Conservation (phyloP, 2,113 vertebrate species). For the Anthoscopus minutus region DNA sequence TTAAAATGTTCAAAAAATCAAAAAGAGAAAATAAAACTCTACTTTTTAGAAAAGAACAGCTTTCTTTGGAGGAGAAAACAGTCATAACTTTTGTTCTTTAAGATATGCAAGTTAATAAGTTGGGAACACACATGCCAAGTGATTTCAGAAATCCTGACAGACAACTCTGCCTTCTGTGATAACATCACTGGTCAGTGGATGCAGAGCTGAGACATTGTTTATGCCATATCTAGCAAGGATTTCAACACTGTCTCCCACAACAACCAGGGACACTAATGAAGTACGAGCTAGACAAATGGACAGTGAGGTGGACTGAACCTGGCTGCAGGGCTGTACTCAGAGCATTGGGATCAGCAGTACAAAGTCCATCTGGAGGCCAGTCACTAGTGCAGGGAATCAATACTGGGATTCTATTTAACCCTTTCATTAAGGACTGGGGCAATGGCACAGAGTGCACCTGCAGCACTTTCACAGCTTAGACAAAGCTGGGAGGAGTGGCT, state of each 20-base stretch:
- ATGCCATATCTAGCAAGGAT: neutral
- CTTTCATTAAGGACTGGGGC: neutral
- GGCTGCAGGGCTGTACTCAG: neutral
- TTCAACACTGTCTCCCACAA: neutral
- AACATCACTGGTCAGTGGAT: neutral
- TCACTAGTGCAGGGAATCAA: neutral
- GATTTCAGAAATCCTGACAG: neutral
- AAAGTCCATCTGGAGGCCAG: neutral
- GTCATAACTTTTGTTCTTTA: neutral
- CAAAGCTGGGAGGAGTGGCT: neutral
- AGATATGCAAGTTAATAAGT: neutral
- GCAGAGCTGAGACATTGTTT: neutral
- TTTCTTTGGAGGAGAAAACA: neutral
- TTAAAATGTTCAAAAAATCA: neutral
- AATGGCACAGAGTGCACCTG: neutral
- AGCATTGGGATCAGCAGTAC: neutral
- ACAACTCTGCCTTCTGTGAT: neutral
- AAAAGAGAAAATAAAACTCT: neutral
- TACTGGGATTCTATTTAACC: neutral
- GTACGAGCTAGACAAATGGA: accelerated
- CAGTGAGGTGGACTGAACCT: neutral
- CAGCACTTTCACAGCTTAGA: accelerated
- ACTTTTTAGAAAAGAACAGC: neutral
- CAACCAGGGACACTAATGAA: neutral
- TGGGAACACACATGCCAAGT: neutral